phyloP scores from a whole-genome alignment of 2,113 vertebrate species.

The Collichthys lucidus region DNA sequence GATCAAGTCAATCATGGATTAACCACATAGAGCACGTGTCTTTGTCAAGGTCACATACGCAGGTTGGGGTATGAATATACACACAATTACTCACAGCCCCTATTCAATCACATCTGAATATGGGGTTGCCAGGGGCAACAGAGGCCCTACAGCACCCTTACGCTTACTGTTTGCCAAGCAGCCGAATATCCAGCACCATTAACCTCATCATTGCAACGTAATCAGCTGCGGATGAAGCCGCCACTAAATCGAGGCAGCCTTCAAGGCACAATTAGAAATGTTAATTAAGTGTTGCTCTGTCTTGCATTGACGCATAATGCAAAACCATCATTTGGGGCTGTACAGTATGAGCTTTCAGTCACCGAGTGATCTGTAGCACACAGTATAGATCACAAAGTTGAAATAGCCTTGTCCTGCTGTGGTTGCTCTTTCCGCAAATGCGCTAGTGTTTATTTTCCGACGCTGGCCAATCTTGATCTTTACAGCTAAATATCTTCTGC shows the following conservation, averaged over 20 bases:
- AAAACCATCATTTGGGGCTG: conserved; percentile 43
- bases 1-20: conserved; percentile 12
- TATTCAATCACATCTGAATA: conserved; percentile 53
- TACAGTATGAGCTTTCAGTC: conserved; percentile 29
- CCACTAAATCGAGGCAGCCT: conserved; percentile 70
- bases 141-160: conserved; percentile 40
- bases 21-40: not conserved
- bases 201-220: conserved; percentile 76
- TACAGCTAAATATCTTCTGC: not conserved
- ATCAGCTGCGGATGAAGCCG: conserved; percentile 72
- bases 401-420: not conserved
- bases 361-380: conserved; percentile 7
- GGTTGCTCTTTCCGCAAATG: not conserved
- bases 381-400: conserved; percentile 36
- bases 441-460: not conserved
- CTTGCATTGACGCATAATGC: conserved; percentile 65
- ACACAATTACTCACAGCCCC: conserved; percentile 4
- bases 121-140: conserved; percentile 63
- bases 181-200: conserved; percentile 74
- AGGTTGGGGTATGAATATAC: conserved; percentile 19
- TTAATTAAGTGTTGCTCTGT: conserved; percentile 78
- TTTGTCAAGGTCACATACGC: conserved; percentile 42
- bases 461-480: not conserved
- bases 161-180: conserved; percentile 62
- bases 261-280: conserved; percentile 77